Evolutionary conservation across 2,888 invertebrate species (phyloP).

Genomic region (Sarcophaga subvicina): DNA sequence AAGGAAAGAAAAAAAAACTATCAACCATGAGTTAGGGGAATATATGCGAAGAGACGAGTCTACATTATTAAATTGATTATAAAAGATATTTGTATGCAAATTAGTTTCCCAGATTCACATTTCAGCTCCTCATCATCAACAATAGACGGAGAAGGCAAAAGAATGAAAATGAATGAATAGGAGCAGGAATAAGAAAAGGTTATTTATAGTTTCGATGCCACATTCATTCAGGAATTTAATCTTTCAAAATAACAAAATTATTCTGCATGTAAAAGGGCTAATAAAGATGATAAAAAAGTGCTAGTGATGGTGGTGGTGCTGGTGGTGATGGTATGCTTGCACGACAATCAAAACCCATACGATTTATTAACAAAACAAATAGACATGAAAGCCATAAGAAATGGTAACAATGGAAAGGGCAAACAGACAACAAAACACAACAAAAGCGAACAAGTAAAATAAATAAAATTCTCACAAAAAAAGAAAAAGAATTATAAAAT

Average conservation of each 20-base stretch:
- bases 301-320: neutral
- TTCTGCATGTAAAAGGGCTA: slow-evolving; percentile 21
- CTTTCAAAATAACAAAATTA: slow-evolving; percentile 42
- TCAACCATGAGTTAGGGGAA: neutral
- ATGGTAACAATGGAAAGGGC: neutral
- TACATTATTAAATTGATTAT: slow-evolving; percentile 71
- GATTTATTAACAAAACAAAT: slow-evolving; percentile 6
- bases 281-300: neutral
- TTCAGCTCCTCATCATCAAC: slow-evolving; percentile 42
- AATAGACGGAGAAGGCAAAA: neutral
- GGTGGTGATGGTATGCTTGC: neutral
- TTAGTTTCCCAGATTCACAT: slow-evolving; percentile 61
- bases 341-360: slow-evolving; percentile 48
- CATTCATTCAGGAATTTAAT: slow-evolving; percentile 54
- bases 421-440: neutral
- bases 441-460: neutral
- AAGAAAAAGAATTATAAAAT: no score
- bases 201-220: slow-evolving; percentile 66
- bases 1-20: neutral
- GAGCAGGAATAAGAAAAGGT: slow-evolving; percentile 14
- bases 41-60: slow-evolving; percentile 43
- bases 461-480: neutral
- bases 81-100: slow-evolving; percentile 72
- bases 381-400: neutral
- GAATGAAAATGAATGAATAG: neutral